Percentiles rank a stretch among this genome's conserved stretches.
These are phyloP conservation scores for Achlya flavicornis DNA, from an alignment of 2,888 invertebrate species.

Conservation along the genomic window DNA sequence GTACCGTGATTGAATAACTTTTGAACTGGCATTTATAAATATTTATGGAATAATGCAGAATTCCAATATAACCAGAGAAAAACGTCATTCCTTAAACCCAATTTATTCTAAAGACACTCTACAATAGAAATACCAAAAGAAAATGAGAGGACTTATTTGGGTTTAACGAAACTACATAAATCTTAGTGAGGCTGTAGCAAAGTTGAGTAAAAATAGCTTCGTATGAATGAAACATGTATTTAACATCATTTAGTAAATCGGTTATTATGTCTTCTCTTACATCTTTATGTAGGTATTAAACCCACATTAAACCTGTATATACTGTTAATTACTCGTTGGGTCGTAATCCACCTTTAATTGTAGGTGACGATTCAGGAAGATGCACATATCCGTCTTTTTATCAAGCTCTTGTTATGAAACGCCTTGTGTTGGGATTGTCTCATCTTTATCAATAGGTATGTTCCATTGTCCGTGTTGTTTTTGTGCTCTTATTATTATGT, in stretches of 20 bases:
- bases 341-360: background rate
- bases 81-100: constrained; percentile 3
- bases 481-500: no score
- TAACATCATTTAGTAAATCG: background rate
- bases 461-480: no score
- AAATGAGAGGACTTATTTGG: no score
- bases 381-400: background rate
- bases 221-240: background rate
- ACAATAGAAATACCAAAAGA: background rate
- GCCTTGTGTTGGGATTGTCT: background rate
- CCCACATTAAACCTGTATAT: background rate
- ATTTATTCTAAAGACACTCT: background rate
- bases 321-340: background rate
- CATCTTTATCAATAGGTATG: no score
- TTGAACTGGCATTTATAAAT: no score
- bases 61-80: background rate
- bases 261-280: background rate
- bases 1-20: no score
- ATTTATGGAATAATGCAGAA: no score
- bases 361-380: constrained; percentile 4
- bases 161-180: background rate
- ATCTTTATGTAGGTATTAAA: background rate
- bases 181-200: background rate
- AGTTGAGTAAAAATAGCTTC: background rate
- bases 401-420: background rate